phyloP scores from a whole-genome alignment of 2,797 vertebrate species.

The Xyrichtys novacula region DNA sequence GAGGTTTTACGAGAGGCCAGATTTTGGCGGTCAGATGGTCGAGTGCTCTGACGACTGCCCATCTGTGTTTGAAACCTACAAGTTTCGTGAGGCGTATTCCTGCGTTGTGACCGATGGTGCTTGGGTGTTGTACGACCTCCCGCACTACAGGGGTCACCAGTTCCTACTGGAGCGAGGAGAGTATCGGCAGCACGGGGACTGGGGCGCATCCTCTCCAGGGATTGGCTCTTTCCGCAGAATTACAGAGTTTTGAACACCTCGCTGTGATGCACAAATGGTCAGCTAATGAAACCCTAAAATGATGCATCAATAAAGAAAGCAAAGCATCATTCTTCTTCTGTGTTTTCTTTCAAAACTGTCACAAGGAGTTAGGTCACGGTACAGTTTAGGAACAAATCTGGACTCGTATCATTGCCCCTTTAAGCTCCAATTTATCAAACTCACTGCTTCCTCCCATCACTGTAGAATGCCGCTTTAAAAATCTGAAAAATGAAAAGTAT shows the following conservation, averaged over 20 bases:
- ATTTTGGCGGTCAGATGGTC: conserved; percentile 88
- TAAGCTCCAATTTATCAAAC: too few relatives aligned
- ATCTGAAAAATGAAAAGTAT: too few relatives aligned
- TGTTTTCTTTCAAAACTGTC: too few relatives aligned
- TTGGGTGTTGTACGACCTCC: conserved; percentile 89
- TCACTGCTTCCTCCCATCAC: too few relatives aligned
- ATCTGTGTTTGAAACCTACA: conserved; percentile 86
- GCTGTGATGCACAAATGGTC: too few relatives aligned
- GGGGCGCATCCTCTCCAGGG: conserved; percentile 83
- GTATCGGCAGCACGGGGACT: conserved; percentile 86
- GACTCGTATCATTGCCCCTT: too few relatives aligned
- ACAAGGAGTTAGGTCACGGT: too few relatives aligned
- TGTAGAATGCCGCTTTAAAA: too few relatives aligned
- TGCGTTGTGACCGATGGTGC: conserved; percentile 87
- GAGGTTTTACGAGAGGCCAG: conserved; percentile 87
- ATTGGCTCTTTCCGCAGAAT: conserved; percentile 88
- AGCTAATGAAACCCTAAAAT: too few relatives aligned
- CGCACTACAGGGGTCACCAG: conserved; percentile 88
- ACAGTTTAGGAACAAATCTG: too few relatives aligned
- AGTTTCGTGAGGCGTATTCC: conserved; percentile 86
- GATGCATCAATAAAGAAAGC: too few relatives aligned
- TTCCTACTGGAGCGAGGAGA: conserved; percentile 88
- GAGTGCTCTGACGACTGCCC: conserved; percentile 88
- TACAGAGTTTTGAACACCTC: conserved; percentile 72
- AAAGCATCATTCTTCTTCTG: too few relatives aligned